phyloP scores from a whole-genome alignment of 2,888 invertebrate genomes.

The Autographa pulchrina region DNA sequence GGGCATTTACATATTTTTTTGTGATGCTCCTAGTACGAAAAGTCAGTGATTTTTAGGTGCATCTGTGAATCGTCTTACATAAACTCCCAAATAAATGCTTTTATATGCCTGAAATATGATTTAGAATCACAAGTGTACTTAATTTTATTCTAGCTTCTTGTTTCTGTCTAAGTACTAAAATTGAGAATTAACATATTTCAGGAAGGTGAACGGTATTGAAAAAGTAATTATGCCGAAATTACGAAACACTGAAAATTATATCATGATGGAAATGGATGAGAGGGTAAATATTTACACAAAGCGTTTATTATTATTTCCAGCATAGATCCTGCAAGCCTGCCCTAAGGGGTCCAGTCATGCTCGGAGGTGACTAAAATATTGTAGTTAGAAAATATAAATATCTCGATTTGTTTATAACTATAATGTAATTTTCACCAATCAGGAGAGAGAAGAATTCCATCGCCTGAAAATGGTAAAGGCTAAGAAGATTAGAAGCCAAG shows the following conservation, averaged over 20 bases:
- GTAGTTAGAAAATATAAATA: background rate
- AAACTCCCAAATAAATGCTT: too few species aligned
- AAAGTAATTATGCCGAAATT: slow-evolving; percentile 86
- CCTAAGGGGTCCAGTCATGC: too few species aligned
- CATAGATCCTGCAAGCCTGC: too few species aligned
- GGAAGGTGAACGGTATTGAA: slow-evolving; percentile 86
- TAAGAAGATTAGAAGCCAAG: slow-evolving; percentile 76
- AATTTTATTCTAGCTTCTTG: too few species aligned
- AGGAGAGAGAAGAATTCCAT: slow-evolving; percentile 87
- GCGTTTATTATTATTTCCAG: too few species aligned
- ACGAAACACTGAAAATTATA: slow-evolving; percentile 82
- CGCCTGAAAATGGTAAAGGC: slow-evolving; percentile 86
- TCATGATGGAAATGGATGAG: slow-evolving; percentile 85
- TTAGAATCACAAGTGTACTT: too few species aligned
- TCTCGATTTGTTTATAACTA: background rate
- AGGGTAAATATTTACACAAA: slow-evolving; percentile 67
- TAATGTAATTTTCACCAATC: slow-evolving; percentile 19
- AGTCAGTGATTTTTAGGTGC: too few species aligned
- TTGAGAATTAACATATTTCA: slow-evolving; percentile 57
- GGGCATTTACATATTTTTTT: background rate
- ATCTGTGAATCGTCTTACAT: too few species aligned
- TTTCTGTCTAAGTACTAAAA: too few species aligned
- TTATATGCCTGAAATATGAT: too few species aligned
- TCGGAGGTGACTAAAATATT: background rate
- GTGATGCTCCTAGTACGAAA: background rate